Evolutionary conservation across 2,888 invertebrate species (phyloP).

Genomic region (Caenorhabditis sp.): DNA sequence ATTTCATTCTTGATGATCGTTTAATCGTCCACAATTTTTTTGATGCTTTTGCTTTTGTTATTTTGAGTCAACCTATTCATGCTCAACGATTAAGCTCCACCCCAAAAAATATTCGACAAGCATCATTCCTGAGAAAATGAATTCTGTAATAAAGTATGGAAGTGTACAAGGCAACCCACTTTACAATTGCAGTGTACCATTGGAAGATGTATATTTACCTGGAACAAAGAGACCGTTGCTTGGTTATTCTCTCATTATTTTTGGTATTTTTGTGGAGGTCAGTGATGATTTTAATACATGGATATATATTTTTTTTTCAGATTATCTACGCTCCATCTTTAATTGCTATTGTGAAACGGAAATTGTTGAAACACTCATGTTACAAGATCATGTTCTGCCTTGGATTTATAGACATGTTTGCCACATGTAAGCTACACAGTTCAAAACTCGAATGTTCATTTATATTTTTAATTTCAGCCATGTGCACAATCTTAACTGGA

Average conservation of each 20-base stretch:
- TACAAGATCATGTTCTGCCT: slow-evolving; percentile 29
- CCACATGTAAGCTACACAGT: slow-evolving; percentile 10
- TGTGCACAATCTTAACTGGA: slow-evolving; percentile 36
- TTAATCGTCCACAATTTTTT: too few relatives aligned
- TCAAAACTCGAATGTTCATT: too few relatives aligned
- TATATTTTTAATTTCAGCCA: slow-evolving; percentile 12
- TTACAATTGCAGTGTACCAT: slow-evolving; percentile 19
- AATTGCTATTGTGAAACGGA: slow-evolving; percentile 17
- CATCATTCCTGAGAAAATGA: too few relatives aligned
- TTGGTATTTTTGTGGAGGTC: slow-evolving; percentile 21
- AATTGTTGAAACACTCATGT: slow-evolving; percentile 19
- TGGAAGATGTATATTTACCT: slow-evolving; percentile 12
- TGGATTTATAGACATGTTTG: slow-evolving; percentile 27
- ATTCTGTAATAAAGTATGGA: slow-evolving; percentile 19
- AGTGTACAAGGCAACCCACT: slow-evolving; percentile 17
- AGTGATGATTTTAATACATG: background rate
- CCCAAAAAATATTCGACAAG: too few relatives aligned
- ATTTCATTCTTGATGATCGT: too few relatives aligned
- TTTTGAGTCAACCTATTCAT: too few relatives aligned
- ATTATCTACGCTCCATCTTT: slow-evolving; percentile 18
- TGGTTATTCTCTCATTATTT: slow-evolving; percentile 20
- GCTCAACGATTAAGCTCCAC: too few relatives aligned
- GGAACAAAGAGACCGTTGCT: slow-evolving; percentile 17
- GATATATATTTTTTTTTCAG: background rate
- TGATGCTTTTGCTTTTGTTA: too few relatives aligned